A percentile compares a stretch with the other conserved stretches of the same genome.
These are phyloP conservation scores for Horisme vitalbata DNA, from an alignment of 2,888 invertebrate species.

Conservation along the genomic window DNA sequence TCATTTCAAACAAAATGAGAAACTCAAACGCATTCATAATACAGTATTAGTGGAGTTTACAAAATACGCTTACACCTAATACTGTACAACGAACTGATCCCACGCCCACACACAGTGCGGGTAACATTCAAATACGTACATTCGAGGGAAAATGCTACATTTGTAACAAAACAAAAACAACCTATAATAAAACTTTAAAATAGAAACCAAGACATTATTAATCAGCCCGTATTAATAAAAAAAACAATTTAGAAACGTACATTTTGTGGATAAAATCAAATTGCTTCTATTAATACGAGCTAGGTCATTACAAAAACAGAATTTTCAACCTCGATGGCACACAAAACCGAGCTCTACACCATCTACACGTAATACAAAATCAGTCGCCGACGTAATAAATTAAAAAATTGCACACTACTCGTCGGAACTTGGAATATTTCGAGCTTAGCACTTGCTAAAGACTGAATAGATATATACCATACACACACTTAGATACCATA, in stretches of 20 bases:
- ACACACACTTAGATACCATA: background rate
- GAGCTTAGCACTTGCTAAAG: slow-evolving; percentile 43
- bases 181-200: background rate
- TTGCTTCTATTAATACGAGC: background rate
- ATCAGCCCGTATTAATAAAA: too few relatives aligned
- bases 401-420: slow-evolving; percentile 39
- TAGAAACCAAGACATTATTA: background rate
- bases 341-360: slow-evolving; percentile 23
- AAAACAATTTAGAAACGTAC: too few relatives aligned
- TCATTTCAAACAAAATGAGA: slow-evolving; percentile 79
- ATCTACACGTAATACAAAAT: slow-evolving; percentile 40
- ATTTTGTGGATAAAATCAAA: slow-evolving; percentile 1
- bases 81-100: slow-evolving; percentile 54
- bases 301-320: slow-evolving; percentile 6
- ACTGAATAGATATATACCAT: slow-evolving; percentile 20
- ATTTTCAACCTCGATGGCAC: slow-evolving; percentile 25
- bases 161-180: background rate
- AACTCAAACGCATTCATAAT: slow-evolving; percentile 59
- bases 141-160: slow-evolving; percentile 33
- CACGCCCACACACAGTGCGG: slow-evolving; percentile 56
- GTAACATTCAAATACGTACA: slow-evolving; percentile 46
- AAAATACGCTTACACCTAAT: slow-evolving; percentile 50
- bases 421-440: slow-evolving; percentile 61
- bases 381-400: slow-evolving; percentile 46
- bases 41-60: slow-evolving; percentile 57